Conservation (phyloP, 2,888 invertebrate species). For the Palloptera scutellata region DNA sequence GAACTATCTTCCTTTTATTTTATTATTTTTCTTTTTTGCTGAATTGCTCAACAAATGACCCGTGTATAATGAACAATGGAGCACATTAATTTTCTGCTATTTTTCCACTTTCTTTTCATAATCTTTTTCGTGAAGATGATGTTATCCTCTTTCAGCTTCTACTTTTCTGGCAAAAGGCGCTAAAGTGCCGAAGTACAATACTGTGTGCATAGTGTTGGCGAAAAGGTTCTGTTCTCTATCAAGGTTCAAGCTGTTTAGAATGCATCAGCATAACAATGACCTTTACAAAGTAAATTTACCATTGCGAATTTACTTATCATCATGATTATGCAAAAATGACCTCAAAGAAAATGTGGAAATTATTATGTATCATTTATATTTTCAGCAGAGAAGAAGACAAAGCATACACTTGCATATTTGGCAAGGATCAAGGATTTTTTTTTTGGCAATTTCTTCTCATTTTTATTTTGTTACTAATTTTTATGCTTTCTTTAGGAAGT, state of each 20-base stretch:
- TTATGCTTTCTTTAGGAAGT: too few relatives aligned
- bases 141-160: too few relatives aligned
- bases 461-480: too few relatives aligned
- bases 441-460: too few relatives aligned
- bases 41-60: slow-evolving; percentile 30
- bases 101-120: slow-evolving; percentile 5
- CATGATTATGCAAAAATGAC: slow-evolving; percentile 24
- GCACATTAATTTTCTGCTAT: slow-evolving; percentile 20
- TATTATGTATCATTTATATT: too few relatives aligned
- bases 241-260: background rate
- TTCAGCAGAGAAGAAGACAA: too few relatives aligned
- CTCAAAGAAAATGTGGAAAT: too few relatives aligned
- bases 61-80: slow-evolving; percentile 19
- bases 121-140: too few relatives aligned
- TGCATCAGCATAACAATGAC: background rate
- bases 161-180: background rate
- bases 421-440: too few relatives aligned
- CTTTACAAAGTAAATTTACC: slow-evolving; percentile 20
- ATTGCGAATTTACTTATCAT: slow-evolving; percentile 21
- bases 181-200: background rate
- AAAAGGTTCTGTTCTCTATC: too few relatives aligned
- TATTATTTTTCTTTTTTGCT: background rate
- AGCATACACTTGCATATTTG: too few relatives aligned
- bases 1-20: background rate
- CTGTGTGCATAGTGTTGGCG: background rate